Evolutionary conservation across 2,797 vertebrate genomes (phyloP), one percentile per base, ranked within the genome.

Genomic region (Mallotus villosus): DNA sequence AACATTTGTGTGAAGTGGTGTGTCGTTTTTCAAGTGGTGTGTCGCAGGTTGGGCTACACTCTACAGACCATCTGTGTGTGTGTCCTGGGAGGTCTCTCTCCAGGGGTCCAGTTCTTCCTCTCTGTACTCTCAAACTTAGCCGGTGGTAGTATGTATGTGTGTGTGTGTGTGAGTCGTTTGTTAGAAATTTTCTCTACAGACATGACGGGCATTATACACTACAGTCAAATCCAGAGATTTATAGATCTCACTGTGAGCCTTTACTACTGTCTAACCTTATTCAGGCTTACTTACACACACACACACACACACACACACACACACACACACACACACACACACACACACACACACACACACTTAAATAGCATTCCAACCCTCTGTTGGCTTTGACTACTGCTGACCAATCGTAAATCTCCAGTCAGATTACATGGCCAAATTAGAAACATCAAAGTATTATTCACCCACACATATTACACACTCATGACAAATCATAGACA

Each of bases 81-180:
- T 53, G 46, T 67, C 3, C 81, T 72, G 75, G 83, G 83, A 86
- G 82, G 84, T 89, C 84, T 83, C 81, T 60, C 87, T 72, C 53
- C 80, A 82, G 85, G 89, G 68, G 87, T 87, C 78, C 77, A 72
- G 79, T 86, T 81, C 75, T 73, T 79, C 65, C 70, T 80, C 81
- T 78, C 73, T 37, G 82, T 84, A 84, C 64, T 59, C 67, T 82
- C 80, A 83, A 73, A 61, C 19, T n/a, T 19, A n/a, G 16, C 51
- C 5, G 51, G 19, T n/a, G 51, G 51, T 46, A 14, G 51, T n/a
- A 16, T 55, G 51, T 55, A 11, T 53, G 17, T 55, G 51, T 55
- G 51, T 55, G n/a, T 51, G 58, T 53, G 19, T 17, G 19, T 55
- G 51, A n/a, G 19, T 55, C 4, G 17, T n/a, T 55, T 55, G 41